Conservation (phyloP, 2,888 invertebrate genomes). For the Trilocha varians region DNA sequence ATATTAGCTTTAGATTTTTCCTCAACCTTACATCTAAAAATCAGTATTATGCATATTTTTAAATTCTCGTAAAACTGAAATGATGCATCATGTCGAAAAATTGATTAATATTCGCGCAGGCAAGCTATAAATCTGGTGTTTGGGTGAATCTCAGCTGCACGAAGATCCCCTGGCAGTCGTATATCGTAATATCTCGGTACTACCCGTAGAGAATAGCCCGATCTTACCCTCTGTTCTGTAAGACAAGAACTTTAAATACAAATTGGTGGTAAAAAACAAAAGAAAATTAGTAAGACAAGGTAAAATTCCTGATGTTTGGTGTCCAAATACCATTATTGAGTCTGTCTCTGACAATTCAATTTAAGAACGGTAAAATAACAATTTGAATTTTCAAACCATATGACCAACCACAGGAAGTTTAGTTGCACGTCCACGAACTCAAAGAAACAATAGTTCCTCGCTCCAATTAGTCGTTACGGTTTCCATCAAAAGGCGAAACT, state of each 20-base stretch:
- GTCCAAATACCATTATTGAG: no score
- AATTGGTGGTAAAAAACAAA: no score
- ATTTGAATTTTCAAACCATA: neutral
- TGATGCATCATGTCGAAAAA: constrained; percentile 16
- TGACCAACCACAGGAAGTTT: neutral
- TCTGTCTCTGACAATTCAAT: no score
- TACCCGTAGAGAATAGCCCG: constrained; percentile 33
- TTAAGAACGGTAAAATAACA: no score
- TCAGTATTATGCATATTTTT: no score
- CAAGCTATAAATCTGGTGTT: constrained; percentile 59
- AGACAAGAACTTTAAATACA: no score
- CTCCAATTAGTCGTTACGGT: constrained; percentile 23
- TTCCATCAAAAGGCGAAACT: constrained; percentile 35
- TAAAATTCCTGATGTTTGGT: no score
- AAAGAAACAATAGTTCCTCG: constrained; percentile 7
- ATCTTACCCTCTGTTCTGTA: constrained; percentile 2
- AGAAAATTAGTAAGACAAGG: no score
- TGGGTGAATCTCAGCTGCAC: constrained; percentile 55
- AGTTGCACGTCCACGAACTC: neutral
- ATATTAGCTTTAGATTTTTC: no score
- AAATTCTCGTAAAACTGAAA: neutral
- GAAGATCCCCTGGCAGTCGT: constrained; percentile 54
- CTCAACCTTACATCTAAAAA: no score
- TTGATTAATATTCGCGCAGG: constrained; percentile 54
- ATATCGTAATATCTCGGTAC: constrained; percentile 54